Base-by-base conservation (phyloP, 2,797 vertebrate species). In the Antrozous pallidus region DNA sequence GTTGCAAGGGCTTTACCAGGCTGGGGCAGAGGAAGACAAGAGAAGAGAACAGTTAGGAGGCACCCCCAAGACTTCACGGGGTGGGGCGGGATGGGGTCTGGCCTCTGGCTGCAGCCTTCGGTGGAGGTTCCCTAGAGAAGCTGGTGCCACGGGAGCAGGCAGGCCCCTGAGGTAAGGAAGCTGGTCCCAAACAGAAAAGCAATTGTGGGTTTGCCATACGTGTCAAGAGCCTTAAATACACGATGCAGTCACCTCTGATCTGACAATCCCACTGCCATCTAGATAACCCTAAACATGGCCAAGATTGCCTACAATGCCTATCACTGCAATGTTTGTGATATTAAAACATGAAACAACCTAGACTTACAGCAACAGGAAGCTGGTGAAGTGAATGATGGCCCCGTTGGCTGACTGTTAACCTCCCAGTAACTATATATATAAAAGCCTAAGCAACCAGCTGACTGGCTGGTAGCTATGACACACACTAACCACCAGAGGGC, bases 1-100 rank as follows among this genome's bases (percentile, higher is more conserved):
- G 99, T 97, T 99, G 98, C 87, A 99, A 98, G 78, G 99, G 99
- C 98, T 98, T 99, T 98, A 98, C 97, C 96, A 99, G 98, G 98
- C 99, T 99, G 98, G 98, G 97, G 97, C 85, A 97, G 88, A 98
- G 97, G 97, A 92, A 98, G 96, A 98, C 96, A 98, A 96, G 97
- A 98, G 97, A 95, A 98, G 95, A 98, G 96, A 98, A 96, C 94
- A 65, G 96, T 98, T 98, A 98, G 11, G 47, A 83, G 84, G 73
- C 16, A 1, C 71, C 73, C 47, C 88, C 33, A 45, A 74, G 70
- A 90, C 79, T 88, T 89, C 69, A 3, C 1, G 0, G 0, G 83
- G 45, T 9, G 70, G 96, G 88, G 94, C 79, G 95, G 96, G 61
- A 92, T 7, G 87, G 74, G 74, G 85, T 18, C 31, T 45, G 69